phyloP scores from a whole-genome alignment of 2,888 invertebrate genomes.

The Cactoblastis cactorum region DNA sequence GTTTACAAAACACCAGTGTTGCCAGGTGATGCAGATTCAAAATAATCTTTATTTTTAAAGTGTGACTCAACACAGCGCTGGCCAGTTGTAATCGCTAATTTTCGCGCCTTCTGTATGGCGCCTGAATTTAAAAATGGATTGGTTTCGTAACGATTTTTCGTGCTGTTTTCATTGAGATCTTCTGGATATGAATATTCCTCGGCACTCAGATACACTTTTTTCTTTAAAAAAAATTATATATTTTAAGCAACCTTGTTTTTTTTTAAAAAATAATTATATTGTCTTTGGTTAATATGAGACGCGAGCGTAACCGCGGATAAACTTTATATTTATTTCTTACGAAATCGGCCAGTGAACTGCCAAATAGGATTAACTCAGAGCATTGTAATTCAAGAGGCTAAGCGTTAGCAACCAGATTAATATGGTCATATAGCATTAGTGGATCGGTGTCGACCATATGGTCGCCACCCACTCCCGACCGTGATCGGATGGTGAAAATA shows the following conservation, averaged over 20 bases:
- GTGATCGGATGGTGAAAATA: slow-evolving; percentile 30
- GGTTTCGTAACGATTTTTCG: slow-evolving; percentile 30
- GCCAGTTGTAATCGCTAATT: slow-evolving; percentile 40
- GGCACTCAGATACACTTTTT: too few relatives aligned
- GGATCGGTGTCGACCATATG: slow-evolving; percentile 31
- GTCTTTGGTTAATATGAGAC: too few relatives aligned
- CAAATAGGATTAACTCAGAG: neutral
- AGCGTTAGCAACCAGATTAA: neutral
- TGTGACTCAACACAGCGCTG: slow-evolving; percentile 48
- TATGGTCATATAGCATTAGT: slow-evolving; percentile 7
- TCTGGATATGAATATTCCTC: neutral
- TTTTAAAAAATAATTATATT: too few relatives aligned
- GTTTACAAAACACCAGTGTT: too few relatives aligned
- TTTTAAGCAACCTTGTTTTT: too few relatives aligned
- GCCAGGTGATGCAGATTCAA: slow-evolving; percentile 49
- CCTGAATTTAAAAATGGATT: slow-evolving; percentile 58
- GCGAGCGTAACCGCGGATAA: too few relatives aligned
- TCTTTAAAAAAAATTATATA: too few relatives aligned
- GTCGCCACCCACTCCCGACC: slow-evolving; percentile 35
- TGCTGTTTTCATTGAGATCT: slow-evolving; percentile 9
- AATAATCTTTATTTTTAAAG: slow-evolving; percentile 40
- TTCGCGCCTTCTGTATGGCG: slow-evolving; percentile 47
- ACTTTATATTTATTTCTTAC: neutral
- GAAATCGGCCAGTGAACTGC: neutral
- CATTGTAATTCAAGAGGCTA: neutral